Conservation (phyloP, 2,888 invertebrate genomes). For the Linyphia triangularis region DNA sequence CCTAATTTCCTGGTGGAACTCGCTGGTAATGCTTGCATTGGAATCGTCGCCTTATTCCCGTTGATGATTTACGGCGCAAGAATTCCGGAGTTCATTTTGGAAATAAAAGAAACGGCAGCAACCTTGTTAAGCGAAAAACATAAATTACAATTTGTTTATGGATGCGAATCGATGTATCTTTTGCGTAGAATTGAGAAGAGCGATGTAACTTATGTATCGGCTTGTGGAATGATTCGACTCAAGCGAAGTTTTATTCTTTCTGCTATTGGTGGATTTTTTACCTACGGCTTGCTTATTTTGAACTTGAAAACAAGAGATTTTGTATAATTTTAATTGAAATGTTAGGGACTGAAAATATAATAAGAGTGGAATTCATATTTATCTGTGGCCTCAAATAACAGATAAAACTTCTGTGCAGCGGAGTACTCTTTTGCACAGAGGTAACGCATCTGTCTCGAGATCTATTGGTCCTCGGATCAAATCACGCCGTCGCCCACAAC, state of each 20-base stretch:
- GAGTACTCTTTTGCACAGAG: no score
- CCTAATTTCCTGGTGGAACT: neutral
- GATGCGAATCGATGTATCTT: neutral
- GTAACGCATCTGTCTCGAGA: no score
- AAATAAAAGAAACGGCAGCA: neutral
- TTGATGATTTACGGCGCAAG: neutral
- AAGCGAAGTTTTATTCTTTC: neutral
- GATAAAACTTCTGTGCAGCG: no score
- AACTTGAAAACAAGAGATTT: neutral
- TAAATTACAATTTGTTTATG: neutral
- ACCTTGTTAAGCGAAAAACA: neutral
- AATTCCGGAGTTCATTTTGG: neutral
- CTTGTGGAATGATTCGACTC: neutral
- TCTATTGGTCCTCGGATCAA: no score
- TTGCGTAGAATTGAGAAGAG: neutral
- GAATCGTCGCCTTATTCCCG: neutral
- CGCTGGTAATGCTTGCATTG: neutral
- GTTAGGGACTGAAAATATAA: no score
- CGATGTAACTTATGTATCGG: neutral
- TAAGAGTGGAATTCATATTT: no score
- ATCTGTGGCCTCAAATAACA: no score
- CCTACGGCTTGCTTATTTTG: slow-evolving; percentile 4
- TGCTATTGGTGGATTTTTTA: neutral
- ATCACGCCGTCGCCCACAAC: no score
- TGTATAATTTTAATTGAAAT: neutral